These are phyloP conservation scores for Caenorhabditis panamensis DNA, from an alignment of 2,888 invertebrate genomes.

Conservation along the genomic window DNA sequence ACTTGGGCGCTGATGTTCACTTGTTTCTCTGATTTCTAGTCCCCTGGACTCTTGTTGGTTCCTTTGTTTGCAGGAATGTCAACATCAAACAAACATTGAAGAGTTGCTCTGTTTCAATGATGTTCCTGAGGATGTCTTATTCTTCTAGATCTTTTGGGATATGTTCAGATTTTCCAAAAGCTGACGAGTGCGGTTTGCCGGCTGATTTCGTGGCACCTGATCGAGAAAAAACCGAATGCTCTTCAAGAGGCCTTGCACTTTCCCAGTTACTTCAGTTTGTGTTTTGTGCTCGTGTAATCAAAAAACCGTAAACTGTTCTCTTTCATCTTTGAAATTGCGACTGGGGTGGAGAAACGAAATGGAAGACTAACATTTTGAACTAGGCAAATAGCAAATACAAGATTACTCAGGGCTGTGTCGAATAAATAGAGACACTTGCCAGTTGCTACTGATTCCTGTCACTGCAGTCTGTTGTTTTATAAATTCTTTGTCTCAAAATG, in stretches of 20 bases:
- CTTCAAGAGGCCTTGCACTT: no score
- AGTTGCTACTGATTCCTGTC: background rate
- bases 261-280: no score
- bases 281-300: background rate
- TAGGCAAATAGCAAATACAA: slow-evolving; percentile 45
- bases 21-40: slow-evolving; percentile 1
- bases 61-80: background rate
- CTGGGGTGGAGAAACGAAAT: background rate
- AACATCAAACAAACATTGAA: background rate
- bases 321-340: background rate
- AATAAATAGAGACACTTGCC: slow-evolving; percentile 12
- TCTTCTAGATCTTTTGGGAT: no score
- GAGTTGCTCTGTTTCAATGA: background rate
- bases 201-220: no score
- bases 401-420: slow-evolving; percentile 18
- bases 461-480: background rate
- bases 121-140: no score
- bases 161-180: no score
- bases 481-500: slow-evolving; percentile 5
- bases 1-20: background rate
- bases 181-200: no score
- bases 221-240: no score
- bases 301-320: background rate
- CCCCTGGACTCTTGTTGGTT: background rate
- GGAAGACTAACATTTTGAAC: slow-evolving; percentile 44